Conservation (phyloP, 2,113 vertebrate species). For the Mastomys coucha region DNA sequence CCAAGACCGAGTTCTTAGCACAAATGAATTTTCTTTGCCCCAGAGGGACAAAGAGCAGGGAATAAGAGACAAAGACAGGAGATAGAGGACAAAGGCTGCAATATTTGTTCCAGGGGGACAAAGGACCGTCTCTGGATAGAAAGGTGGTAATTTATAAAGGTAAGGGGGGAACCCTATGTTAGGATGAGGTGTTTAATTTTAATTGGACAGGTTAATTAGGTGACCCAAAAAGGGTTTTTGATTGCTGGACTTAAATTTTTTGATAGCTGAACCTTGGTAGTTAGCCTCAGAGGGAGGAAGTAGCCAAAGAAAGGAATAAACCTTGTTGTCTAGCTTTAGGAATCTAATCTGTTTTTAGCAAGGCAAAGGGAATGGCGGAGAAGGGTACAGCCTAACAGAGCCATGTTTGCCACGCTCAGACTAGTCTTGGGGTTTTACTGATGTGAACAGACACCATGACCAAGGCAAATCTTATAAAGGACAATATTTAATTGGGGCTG, state of each 20-base stretch:
- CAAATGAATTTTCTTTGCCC: background rate
- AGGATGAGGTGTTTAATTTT: background rate
- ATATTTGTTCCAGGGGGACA: background rate
- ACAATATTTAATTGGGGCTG: too few relatives aligned
- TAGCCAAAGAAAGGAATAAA: background rate
- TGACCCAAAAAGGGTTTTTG: background rate
- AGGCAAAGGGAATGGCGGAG: background rate
- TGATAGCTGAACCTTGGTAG: background rate
- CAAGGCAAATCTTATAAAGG: too few relatives aligned
- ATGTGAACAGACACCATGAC: too few relatives aligned
- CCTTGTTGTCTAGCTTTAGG: background rate
- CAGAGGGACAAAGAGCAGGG: background rate
- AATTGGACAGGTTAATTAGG: background rate
- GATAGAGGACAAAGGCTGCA: background rate
- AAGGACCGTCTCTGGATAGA: background rate
- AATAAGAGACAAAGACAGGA: background rate
- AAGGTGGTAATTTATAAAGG: background rate
- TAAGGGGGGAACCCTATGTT: background rate
- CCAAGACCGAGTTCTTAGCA: background rate
- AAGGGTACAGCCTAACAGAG: background rate
- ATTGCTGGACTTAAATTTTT: background rate
- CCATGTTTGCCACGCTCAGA: background rate
- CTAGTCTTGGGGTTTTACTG: too few relatives aligned
- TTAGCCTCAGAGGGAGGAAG: background rate
- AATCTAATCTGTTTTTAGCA: background rate